phyloP scores from a whole-genome alignment of 2,113 vertebrate species.

The Narcine bancroftii region DNA sequence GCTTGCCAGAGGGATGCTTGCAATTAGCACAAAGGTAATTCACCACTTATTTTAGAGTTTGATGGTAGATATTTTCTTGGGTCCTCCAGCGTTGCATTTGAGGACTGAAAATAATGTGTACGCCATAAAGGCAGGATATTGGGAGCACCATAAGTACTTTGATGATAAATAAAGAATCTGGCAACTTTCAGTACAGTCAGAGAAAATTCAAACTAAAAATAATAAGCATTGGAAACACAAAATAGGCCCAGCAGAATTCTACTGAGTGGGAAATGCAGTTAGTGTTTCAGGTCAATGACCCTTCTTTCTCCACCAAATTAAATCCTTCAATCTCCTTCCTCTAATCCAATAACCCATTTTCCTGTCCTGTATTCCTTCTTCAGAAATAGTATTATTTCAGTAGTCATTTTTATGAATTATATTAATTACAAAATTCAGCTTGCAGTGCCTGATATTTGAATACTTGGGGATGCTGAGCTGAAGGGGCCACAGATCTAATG shows the following conservation, averaged over 20 bases:
- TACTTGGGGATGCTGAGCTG: too few relatives aligned
- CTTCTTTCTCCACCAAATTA: too few relatives aligned
- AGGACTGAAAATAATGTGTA: not conserved
- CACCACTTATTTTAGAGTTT: not conserved
- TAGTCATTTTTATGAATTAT: not conserved
- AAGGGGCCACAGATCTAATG: too few relatives aligned
- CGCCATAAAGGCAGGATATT: not conserved
- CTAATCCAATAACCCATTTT: slow-evolving; percentile 3
- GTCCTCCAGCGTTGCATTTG: not conserved
- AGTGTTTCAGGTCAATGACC: too few relatives aligned
- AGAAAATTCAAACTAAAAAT: too few relatives aligned
- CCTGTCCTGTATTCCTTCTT: not conserved
- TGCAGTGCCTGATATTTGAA: too few relatives aligned
- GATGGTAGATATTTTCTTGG: not conserved
- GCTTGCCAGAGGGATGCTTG: not conserved
- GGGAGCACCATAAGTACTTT: not conserved
- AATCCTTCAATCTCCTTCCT: not conserved
- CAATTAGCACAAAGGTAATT: not conserved
- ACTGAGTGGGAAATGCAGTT: too few relatives aligned
- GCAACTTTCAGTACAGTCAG: not conserved
- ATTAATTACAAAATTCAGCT: too few relatives aligned
- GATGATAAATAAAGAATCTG: not conserved
- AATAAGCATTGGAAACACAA: too few relatives aligned
- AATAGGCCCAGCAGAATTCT: too few relatives aligned
- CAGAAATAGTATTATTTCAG: not conserved